phyloP scores from a whole-genome alignment of 2,113 vertebrate species.

The Cebidichthys violaceus region DNA sequence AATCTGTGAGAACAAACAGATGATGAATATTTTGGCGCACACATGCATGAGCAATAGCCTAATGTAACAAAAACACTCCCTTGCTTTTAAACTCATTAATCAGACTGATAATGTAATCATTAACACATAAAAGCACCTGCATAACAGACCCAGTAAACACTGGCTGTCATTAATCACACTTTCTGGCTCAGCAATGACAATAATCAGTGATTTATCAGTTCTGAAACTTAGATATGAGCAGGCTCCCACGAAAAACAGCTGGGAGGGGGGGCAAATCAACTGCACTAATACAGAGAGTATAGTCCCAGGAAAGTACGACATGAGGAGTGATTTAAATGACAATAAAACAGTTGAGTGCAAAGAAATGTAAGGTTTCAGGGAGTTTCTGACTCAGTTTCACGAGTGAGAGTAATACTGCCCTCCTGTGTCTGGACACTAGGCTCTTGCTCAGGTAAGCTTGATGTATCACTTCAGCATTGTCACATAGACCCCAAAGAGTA shows the following conservation, averaged over 20 bases:
- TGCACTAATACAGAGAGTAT: background rate
- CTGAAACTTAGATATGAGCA: background rate
- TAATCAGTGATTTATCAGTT: background rate
- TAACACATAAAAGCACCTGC: constrained; percentile 2
- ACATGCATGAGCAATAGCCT: constrained; percentile 1
- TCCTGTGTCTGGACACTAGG: constrained; percentile 49
- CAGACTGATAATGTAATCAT: constrained; percentile 13
- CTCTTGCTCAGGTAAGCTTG: background rate
- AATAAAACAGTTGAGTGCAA: background rate
- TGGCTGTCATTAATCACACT: background rate
- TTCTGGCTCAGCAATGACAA: background rate
- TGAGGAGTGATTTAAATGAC: background rate
- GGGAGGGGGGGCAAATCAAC: background rate
- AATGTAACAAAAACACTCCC: background rate
- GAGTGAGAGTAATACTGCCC: constrained; percentile 53
- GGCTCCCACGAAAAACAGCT: background rate
- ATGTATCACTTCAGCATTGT: background rate
- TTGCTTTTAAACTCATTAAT: background rate
- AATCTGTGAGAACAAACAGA: constrained; percentile 46
- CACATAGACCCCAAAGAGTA: background rate
- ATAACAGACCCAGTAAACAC: background rate
- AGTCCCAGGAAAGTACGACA: background rate
- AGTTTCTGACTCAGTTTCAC: constrained; percentile 13
- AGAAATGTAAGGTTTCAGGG: background rate
- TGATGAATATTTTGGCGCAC: constrained; percentile 26